Evolutionary conservation across 2,113 vertebrate genomes (phyloP), one percentile per base, ranked within the genome.

Genomic region (Solea solea): DNA sequence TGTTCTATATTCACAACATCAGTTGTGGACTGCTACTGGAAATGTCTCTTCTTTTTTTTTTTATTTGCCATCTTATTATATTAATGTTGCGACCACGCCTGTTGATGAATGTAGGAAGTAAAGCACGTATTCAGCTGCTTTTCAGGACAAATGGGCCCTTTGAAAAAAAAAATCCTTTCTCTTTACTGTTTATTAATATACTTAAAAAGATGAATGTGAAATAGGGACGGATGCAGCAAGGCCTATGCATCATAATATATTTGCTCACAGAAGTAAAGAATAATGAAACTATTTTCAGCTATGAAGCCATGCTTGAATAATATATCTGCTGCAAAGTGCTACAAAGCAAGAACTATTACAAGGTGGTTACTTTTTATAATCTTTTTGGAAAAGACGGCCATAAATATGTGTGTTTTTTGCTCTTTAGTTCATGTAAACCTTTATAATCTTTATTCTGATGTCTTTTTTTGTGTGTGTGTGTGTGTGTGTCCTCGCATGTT

Each of bases 181-280:
- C 89, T 91, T 92, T 91, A 90, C 86, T 90, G 87, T 92, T 93
- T 94, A 93, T 93, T 93, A 93, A 93, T 91, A 92, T 83, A 86
- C 87, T 92, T 92, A 89, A 90, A 91, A 92, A 93, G 92, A 94
- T 93, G 88, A 94, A 94, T 93, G 89, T 88, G 88, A 82, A 90
- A 86, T 79, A 27, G 81, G 77, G 74, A 74, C 21, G 72, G 72
- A 72, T 62, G 82, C 71, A 67, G 81, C 83, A 1, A 81, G 82
- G 64, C 64, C 85, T 76, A 89, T 92, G 74, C 76, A 92, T 92
- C 92, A 93, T 90, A 76, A 83, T 90, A 65, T 85, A 83, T 90
- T 86, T 87, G 85, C 84, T 82, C 80, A 83, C 81, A 82, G 83
- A 91, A 91, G 84, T 90, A 82, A 93, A 89, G 90, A 93, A 89